Conservation (phyloP, 30 jellyfish, hydroid and myxozoan genomes). For the Catostylus mosaicus region DNA sequence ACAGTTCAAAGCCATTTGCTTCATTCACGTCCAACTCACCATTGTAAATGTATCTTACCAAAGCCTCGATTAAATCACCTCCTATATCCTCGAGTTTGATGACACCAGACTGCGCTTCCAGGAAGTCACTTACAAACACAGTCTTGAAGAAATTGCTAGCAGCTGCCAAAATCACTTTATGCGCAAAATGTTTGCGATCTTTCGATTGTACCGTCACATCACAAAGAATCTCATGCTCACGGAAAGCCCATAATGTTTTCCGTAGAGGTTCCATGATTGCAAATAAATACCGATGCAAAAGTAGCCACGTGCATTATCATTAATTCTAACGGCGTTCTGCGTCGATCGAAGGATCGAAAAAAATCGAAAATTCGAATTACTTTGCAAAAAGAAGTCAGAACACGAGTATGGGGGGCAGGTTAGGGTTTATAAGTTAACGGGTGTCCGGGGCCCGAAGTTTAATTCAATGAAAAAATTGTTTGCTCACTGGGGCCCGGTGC, state of each 20-base stretch:
- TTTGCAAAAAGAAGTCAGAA: neutral
- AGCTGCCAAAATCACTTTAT: constrained; percentile 70
- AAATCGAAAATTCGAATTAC: neutral
- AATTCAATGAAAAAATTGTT: too few relatives aligned
- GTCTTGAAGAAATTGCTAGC: constrained; percentile 64
- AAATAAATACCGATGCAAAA: too few relatives aligned
- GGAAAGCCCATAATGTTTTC: constrained; percentile 30
- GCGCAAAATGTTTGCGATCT: constrained; percentile 58
- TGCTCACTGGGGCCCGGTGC: too few relatives aligned
- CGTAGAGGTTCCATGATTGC: constrained; percentile 45
- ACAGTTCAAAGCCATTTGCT: constrained; percentile 66
- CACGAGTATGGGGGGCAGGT: too few relatives aligned
- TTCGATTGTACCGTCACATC: constrained; percentile 58
- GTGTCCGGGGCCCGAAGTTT: too few relatives aligned
- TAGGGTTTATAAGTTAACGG: too few relatives aligned
- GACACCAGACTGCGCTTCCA: constrained; percentile 60
- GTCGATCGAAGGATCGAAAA: neutral
- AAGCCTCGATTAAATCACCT: constrained; percentile 30
- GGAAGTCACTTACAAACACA: constrained; percentile 52
- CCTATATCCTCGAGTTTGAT: constrained; percentile 64
- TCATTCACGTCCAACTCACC: constrained; percentile 41
- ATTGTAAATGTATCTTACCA: constrained; percentile 62
- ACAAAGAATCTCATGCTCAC: constrained; percentile 43
- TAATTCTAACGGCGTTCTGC: neutral
- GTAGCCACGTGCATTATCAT: neutral